Evolutionary conservation across 1,140 invertebrate species (phyloP), one percentile per base, ranked within the genome.

Genomic region (Riptortus pedestris): DNA sequence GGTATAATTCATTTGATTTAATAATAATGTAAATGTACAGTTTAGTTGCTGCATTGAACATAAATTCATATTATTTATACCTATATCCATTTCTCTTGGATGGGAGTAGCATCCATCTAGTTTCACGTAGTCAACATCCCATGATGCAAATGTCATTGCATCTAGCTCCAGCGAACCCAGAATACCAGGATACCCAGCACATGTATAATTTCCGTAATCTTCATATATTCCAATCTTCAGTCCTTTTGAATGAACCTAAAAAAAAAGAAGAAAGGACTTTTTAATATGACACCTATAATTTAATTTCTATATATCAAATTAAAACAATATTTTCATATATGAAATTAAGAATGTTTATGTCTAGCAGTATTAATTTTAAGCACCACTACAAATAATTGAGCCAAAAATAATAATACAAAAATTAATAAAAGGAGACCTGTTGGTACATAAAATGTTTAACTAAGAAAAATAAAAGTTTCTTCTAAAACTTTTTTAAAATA

Each of bases 91-190:
- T 31, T 77, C 75, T 0, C 73, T 72, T 3, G 80, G 71, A 57
- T 88, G 80, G 7, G 88, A 78, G 76, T 91, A 81, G 71, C 91
- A 95, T 0, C 90, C 91, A 75, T 95, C 91, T 59, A 95, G 71
- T 76, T 95, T 95, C 0, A 95, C 80, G 72, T 91, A 91, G 74
- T 95, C 91, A 0, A 93, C 87, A 24, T 84, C 85, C 92, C 92
- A 95, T 26, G 85, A 82, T 20, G 87, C 90, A 75, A 93, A 93
- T 2, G 88, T 89, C 57, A 87, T 71, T 0, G 90, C 88, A 76
- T 93, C 91, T n/a, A 79, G 69, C 68, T 85, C 76, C 73, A 92
- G 79, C 69, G 88, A 79, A 26, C 83, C 82, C 11, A 88, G 74
- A 66, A 86, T 86, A 12, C 91, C 91, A 0, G 91, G 91, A 76